Conservation (phyloP, 2,888 invertebrate species). For the Oxytorus armatus region DNA sequence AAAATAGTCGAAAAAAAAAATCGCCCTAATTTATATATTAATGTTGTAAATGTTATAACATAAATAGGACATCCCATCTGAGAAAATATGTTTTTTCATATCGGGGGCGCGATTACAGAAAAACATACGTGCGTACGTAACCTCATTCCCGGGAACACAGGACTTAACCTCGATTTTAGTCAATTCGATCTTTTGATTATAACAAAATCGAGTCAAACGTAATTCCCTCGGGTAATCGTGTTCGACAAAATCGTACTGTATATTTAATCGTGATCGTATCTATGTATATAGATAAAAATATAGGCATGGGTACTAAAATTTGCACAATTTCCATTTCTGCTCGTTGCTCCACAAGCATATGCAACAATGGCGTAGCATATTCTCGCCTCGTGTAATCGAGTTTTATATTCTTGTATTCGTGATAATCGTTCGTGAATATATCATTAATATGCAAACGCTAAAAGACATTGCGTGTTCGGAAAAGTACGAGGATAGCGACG, state of each 20-base stretch:
- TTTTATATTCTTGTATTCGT: slow-evolving; percentile 28
- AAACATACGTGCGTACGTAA: no score
- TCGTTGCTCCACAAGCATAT: neutral
- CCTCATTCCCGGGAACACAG: no score
- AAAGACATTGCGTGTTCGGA: slow-evolving; percentile 32
- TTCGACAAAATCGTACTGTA: neutral
- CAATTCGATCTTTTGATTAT: neutral
- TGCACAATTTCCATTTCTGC: slow-evolving; percentile 15
- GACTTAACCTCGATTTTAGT: no score
- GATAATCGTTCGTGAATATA: slow-evolving; percentile 29
- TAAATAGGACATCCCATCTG: no score
- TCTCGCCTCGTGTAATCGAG: slow-evolving; percentile 22
- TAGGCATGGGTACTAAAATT: neutral
- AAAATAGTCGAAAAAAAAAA: no score
- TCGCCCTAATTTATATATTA: no score
- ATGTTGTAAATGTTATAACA: neutral
- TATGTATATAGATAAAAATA: neutral
- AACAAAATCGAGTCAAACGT: neutral
- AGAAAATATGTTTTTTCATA: no score
- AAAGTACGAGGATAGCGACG: neutral
- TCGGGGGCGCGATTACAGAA: no score
- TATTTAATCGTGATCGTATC: neutral
- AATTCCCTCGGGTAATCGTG: neutral
- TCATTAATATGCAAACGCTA: slow-evolving; percentile 27
- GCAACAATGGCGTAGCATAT: slow-evolving; percentile 9